A percentile compares a stretch with the other conserved stretches of the same genome.
Conservation (phyloP, 2,797 vertebrate species). For the Hydrocynus forskahlii region DNA sequence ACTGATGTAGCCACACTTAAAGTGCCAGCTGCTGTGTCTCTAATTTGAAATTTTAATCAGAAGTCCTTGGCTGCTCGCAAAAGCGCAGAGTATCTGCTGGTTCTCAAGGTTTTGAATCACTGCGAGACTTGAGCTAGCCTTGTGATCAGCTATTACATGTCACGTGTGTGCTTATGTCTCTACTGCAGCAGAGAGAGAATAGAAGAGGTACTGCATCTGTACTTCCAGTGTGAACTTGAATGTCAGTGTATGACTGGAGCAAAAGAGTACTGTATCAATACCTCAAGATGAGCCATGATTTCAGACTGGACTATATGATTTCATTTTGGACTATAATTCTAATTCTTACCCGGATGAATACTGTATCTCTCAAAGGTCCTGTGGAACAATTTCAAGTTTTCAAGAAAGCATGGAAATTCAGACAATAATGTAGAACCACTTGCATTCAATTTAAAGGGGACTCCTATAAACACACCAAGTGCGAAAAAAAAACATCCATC, state of each 20-base stretch:
- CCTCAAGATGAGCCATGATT: background rate
- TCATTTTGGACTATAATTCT: background rate
- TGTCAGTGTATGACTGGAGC: background rate
- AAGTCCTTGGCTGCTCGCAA: background rate
- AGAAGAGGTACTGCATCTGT: background rate
- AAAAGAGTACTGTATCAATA: background rate
- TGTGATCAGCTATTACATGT: background rate
- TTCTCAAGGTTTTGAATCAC: background rate
- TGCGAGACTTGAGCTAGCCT: background rate
- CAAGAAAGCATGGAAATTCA: background rate
- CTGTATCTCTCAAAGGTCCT: background rate
- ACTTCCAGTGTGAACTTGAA: background rate
- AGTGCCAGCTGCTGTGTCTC: background rate
- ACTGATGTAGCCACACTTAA: background rate
- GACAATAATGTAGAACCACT: background rate
- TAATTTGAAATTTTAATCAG: background rate
- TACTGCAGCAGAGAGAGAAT: background rate
- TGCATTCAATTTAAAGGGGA: constrained; percentile 1
- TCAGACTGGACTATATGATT: no score
- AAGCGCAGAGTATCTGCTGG: background rate
- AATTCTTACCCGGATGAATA: background rate
- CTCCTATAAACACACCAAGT: no score
- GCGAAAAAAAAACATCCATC: no score
- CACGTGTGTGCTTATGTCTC: background rate
- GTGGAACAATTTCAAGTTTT: constrained; percentile 2